Evolutionary conservation across 1,140 invertebrate genomes (phyloP).

Genomic region (Psilanteris sp.): DNA sequence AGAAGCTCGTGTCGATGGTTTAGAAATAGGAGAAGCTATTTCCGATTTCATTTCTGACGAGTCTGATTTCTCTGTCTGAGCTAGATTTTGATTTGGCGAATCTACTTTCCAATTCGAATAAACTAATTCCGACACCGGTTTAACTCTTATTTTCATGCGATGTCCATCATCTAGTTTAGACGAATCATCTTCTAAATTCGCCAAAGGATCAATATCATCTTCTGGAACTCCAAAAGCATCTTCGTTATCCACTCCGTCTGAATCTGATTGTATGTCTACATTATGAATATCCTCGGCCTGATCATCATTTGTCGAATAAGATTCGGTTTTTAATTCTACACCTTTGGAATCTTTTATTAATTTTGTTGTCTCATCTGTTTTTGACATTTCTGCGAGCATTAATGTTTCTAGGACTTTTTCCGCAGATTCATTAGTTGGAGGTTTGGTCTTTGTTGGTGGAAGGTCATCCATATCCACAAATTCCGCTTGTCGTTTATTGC

Average conservation of each 20-base stretch:
- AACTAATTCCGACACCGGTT: conserved; percentile 70
- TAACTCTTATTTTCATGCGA: conserved; percentile 71
- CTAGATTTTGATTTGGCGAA: conserved; percentile 43
- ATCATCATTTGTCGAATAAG: too few species aligned
- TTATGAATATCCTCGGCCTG: neutral
- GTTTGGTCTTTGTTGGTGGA: conserved; percentile 23
- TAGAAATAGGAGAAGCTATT: neutral
- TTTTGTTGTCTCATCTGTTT: conserved; percentile 14
- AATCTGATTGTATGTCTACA: conserved; percentile 71
- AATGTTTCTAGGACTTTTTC: conserved; percentile 29
- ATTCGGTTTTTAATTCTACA: neutral
- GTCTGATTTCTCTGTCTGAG: conserved; percentile 33
- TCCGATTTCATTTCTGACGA: conserved; percentile 43
- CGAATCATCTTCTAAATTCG: conserved; percentile 53
- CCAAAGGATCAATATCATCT: conserved; percentile 71
- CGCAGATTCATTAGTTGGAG: conserved; percentile 4
- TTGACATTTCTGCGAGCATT: conserved; percentile 50
- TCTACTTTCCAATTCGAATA: conserved; percentile 74
- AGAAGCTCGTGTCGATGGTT: conserved; percentile 51
- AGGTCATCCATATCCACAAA: conserved; percentile 10
- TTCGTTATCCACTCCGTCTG: conserved; percentile 70
- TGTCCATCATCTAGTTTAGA: conserved; percentile 41
- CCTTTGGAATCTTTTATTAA: neutral
- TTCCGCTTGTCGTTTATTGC: conserved; percentile 27
- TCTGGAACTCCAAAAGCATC: conserved; percentile 60